These are phyloP conservation scores for Drosophila diplacantha DNA, from an alignment of 2,888 invertebrate genomes.

Conservation along the genomic window DNA sequence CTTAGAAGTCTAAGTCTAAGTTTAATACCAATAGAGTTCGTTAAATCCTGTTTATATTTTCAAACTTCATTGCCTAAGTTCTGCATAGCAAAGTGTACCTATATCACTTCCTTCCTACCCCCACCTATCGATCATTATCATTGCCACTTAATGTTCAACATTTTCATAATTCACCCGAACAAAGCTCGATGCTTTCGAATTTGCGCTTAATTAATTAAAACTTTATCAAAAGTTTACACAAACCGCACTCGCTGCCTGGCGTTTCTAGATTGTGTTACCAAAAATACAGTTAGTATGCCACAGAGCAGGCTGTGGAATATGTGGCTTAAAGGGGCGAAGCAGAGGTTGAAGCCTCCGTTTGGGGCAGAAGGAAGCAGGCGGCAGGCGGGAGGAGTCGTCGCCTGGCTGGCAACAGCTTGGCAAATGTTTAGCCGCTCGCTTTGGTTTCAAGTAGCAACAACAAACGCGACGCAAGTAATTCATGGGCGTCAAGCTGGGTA, in stretches of 20 bases:
- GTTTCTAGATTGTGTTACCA: slow-evolving; percentile 37
- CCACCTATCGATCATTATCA: slow-evolving; percentile 33
- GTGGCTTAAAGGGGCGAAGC: slow-evolving; percentile 22
- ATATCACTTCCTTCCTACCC: neutral
- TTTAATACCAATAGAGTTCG: neutral
- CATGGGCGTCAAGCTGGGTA: slow-evolving; percentile 5
- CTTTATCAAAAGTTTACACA: slow-evolving; percentile 32
- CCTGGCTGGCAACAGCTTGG: slow-evolving; percentile 57
- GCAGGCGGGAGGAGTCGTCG: neutral
- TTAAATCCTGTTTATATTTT: neutral
- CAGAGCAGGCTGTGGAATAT: slow-evolving; percentile 38
- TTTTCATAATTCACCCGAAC: neutral
- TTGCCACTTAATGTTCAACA: slow-evolving; percentile 3
- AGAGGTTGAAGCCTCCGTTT: neutral
- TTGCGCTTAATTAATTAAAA: slow-evolving; percentile 63
- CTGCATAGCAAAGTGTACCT: neutral
- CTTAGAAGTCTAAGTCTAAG: neutral
- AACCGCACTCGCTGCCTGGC: slow-evolving; percentile 31
- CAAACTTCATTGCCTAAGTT: neutral
- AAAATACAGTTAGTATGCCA: slow-evolving; percentile 12
- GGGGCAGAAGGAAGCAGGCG: neutral
- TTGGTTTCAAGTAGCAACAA: slow-evolving; percentile 37
- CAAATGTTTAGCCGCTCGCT: slow-evolving; percentile 55
- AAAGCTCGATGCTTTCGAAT: slow-evolving; percentile 2
- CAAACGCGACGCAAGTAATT: slow-evolving; percentile 22